A percentile compares a stretch with the other conserved stretches of the same genome.
Conservation (phyloP, 2,797 vertebrate genomes). For the Pempheris klunzingeri region DNA sequence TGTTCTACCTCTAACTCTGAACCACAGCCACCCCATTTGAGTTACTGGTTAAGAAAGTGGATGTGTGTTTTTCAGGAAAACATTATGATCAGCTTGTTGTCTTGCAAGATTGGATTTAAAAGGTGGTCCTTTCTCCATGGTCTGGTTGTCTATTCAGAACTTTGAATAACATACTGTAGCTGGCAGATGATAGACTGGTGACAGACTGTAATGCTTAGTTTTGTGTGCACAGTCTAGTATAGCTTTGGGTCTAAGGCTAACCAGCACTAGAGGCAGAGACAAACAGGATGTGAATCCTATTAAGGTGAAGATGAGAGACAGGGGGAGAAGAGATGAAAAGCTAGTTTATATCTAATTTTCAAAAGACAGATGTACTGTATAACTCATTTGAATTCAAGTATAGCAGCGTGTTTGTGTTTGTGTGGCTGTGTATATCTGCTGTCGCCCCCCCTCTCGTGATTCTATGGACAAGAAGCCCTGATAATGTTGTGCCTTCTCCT, state of each 20-base stretch:
- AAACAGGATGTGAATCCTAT: slow-evolving; percentile 12
- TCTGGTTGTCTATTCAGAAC: slow-evolving; percentile 13
- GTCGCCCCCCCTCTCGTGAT: slow-evolving; percentile 51
- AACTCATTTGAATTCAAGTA: slow-evolving; percentile 20
- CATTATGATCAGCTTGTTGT: slow-evolving; percentile 7
- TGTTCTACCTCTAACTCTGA: too few species aligned
- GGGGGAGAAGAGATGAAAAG: not conserved
- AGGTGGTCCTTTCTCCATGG: slow-evolving; percentile 1
- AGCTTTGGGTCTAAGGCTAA: slow-evolving; percentile 14
- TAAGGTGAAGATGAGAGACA: not conserved
- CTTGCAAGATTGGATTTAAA: slow-evolving; percentile 12
- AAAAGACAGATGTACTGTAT: slow-evolving; percentile 6
- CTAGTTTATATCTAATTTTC: slow-evolving; percentile 2
- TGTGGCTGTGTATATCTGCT: slow-evolving; percentile 19
- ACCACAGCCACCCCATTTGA: too few species aligned
- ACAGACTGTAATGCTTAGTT: slow-evolving; percentile 1
- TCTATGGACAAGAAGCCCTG: slow-evolving; percentile 54
- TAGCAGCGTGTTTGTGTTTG: slow-evolving; percentile 8
- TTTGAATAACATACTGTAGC: slow-evolving; percentile 2
- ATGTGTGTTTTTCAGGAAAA: too few species aligned
- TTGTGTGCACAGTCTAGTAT: not conserved
- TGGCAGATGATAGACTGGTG: slow-evolving; percentile 18
- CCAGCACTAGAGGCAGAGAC: not conserved
- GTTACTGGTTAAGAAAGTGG: too few species aligned
- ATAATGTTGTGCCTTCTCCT: slow-evolving; percentile 69